Evolutionary conservation across 1,140 invertebrate genomes (phyloP), one percentile per base, ranked within the genome.

Genomic region (Popillia japonica): DNA sequence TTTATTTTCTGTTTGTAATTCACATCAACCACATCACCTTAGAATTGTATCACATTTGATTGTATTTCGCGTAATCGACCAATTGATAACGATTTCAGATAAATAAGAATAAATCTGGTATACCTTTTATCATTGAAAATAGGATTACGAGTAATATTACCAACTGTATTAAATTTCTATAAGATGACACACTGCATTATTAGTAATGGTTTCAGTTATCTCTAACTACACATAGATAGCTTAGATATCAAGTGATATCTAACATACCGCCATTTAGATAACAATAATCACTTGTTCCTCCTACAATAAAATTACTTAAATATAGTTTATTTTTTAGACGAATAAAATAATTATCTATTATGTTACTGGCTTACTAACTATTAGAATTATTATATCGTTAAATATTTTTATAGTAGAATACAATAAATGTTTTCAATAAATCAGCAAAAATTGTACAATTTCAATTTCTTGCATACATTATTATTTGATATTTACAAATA

Each of bases 71-170:
- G 14, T 55, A 55, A 17, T 17, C 48, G 17, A n/a, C 17, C 7
- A 14, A 0, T 1, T 55, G 48, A 55, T 55, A 55, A 55, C 48
- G 48, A 17, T 55, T n/a, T n/a, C 17, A 55, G 48, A 55, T 55
- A 55, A 55, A 17, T 55, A 55, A 55, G 48, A 55, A n/a, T 3
- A 55, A n/a, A 72, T 34, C 68, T 72, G 22, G 40, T n/a, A 72
- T 41, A 40, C n/a, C n/a, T 40, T 72, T 23, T 6, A 72, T 20
- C 7, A 14, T 23, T 14, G 20, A 72, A 72, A 72, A 8, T n/a
- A n/a, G 14, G 17, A 55, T 55, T 55, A 55, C 0, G 3, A 55
- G 14, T 55, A 55, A 3, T 17, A 17, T 14, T 55, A 17, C 48
- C 14, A n/a, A 17, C 27, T 34, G 27, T 17, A 55, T 55, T 55